Evolutionary conservation across 2,113 vertebrate genomes (phyloP).

Genomic region (Grammomys surdaster): DNA sequence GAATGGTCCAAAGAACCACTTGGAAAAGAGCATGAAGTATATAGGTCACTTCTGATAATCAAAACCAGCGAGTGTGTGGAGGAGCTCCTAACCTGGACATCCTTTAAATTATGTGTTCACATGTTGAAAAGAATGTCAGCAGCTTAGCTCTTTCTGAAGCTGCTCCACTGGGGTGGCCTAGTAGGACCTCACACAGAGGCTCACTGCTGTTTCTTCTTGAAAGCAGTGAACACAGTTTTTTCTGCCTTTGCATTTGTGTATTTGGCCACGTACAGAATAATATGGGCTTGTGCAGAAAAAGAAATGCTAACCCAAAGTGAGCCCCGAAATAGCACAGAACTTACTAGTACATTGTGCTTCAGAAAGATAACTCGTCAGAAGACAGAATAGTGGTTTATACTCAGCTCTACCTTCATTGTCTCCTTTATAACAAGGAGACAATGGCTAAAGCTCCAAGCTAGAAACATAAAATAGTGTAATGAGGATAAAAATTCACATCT

Average conservation of each 20-base stretch:
- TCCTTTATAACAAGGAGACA: neutral
- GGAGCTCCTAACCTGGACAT: neutral
- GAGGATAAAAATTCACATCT: neutral
- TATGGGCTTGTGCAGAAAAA: conserved; percentile 47
- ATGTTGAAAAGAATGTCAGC: conserved; percentile 4
- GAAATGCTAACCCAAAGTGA: neutral
- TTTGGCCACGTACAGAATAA: conserved; percentile 22
- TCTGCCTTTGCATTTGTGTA: conserved; percentile 12
- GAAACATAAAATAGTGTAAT: neutral
- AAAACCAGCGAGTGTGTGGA: conserved; percentile 20
- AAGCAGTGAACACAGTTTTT: neutral
- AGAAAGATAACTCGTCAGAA: conserved; percentile 6
- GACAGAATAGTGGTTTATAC: neutral
- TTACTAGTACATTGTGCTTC: conserved; percentile 22
- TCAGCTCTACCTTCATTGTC: conserved; percentile 38
- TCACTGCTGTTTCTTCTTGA: conserved; percentile 56
- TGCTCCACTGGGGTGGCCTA: neutral
- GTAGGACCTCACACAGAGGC: neutral
- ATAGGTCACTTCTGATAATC: conserved; percentile 53
- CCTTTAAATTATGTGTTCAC: conserved; percentile 41
- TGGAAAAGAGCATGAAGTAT: conserved; percentile 5
- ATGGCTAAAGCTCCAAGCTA: conserved; percentile 1
- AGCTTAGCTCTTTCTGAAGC: neutral
- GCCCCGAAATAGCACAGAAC: conserved; percentile 47
- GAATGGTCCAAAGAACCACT: neutral